Evolutionary conservation across 2,113 vertebrate genomes (phyloP), one percentile per base, ranked within the genome.

Genomic region (Silurus glanis): DNA sequence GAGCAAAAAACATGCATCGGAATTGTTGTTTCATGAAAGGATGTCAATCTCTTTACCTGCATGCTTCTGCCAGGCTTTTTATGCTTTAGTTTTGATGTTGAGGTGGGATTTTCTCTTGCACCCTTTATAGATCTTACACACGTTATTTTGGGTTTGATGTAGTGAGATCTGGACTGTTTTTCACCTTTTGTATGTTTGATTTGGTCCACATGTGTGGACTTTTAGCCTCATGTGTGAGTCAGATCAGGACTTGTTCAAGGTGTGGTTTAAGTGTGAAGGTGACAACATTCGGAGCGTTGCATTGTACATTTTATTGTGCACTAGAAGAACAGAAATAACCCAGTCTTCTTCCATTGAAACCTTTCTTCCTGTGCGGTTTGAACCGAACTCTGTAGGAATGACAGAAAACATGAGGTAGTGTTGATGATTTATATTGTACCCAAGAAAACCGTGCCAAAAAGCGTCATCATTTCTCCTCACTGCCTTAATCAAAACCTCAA

Each of bases 11-110:
- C 53, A 23, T 88, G 62, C 23, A 76, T 80, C 72, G 83, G 69
- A 72, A 88, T 72, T 83, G 62, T 47, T 88, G 72, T 59, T 83
- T 83, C 75, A 88, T 78, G 66, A 74, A 75, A 56, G 71, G 58
- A 47, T 21, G 13, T 62, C 8, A n/a, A 5, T 76, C 74, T 6
- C 66, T 37, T 69, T 69, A 37, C 28, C 6, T 37, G 13, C 25
- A 37, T 69, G 66, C 37, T 37, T 51, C 47, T 14, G 21, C 17
- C 71, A n/a, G 47, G 37, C 5, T 74, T 74, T 51, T 78, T 78
- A 12, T 53, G 6, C 49, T 56, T 53, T 76, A 25, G 13, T 79
- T 28, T 25, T n/a, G 21, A 75, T 75, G 23, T 75, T 53, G 5
- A n/a, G 72, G 37, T 37, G 37, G 37, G 37, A 37, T 45, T 80